Conservation (phyloP, 2,797 vertebrate genomes). For the Glossophaga mutica region DNA sequence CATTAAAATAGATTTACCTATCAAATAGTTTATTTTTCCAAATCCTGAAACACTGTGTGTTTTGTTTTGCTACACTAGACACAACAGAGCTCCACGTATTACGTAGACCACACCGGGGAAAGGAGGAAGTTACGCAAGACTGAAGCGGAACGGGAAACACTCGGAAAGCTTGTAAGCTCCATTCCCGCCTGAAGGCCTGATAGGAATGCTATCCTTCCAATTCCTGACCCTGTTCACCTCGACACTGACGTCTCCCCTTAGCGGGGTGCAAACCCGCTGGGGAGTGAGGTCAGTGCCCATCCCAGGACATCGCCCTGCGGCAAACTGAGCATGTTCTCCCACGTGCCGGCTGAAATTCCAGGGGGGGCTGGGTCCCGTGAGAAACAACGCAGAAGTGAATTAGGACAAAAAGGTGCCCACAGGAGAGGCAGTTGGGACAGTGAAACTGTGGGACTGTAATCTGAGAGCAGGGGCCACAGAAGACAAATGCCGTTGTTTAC, state of each 20-base stretch:
- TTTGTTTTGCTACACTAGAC: constrained; percentile 3
- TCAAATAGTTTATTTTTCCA: constrained; percentile 1
- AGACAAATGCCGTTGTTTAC: constrained; percentile 43
- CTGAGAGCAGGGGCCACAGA: constrained; percentile 29
- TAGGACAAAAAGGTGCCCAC: constrained; percentile 19
- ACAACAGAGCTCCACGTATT: not conserved
- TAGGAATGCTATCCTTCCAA: not conserved
- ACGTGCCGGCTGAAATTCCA: not conserved
- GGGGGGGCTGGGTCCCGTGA: not conserved
- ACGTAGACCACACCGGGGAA: not conserved
- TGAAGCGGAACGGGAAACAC: not conserved
- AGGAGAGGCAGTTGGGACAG: not conserved
- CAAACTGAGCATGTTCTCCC: not conserved
- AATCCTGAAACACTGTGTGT: not conserved
- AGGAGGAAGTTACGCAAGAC: not conserved
- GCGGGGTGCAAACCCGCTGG: not conserved
- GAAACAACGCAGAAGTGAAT: not conserved
- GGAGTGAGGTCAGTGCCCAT: not conserved
- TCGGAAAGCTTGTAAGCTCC: not conserved
- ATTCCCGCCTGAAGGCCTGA: not conserved
- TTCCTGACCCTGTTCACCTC: not conserved
- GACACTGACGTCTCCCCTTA: not conserved
- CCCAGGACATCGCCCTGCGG: not conserved
- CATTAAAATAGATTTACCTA: constrained; percentile 4
- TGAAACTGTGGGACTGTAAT: not conserved